Conservation (phyloP, 2,888 invertebrate species). For the Sesamia inferens region DNA sequence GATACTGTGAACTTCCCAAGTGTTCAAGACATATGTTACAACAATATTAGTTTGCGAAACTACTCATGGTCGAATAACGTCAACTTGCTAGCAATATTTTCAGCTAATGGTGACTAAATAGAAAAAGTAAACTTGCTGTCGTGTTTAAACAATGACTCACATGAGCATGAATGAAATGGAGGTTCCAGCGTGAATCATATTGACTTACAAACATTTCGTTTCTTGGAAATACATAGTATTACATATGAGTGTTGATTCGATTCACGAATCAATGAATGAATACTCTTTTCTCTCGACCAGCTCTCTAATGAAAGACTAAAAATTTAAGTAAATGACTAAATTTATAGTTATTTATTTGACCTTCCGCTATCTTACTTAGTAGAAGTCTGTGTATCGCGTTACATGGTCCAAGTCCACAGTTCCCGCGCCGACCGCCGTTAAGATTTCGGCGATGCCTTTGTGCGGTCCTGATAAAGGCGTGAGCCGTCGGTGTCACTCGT, state of each 20-base stretch:
- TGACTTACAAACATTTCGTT: constrained; percentile 6
- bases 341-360: too few species aligned
- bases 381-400: too few species aligned
- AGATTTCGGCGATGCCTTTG: constrained; percentile 64
- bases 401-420: constrained; percentile 49
- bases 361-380: too few species aligned
- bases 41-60: constrained; percentile 26
- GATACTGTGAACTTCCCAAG: constrained; percentile 63
- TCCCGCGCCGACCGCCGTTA: constrained; percentile 7
- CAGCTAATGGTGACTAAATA: constrained; percentile 22
- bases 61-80: not conserved
- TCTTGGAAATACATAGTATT: constrained; percentile 10
- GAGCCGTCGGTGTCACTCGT: constrained; percentile 51
- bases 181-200: constrained; percentile 46
- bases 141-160: constrained; percentile 45
- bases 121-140: constrained; percentile 20
- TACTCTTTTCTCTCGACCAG: not conserved
- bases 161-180: constrained; percentile 21
- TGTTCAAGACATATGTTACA: constrained; percentile 55
- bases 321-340: too few species aligned
- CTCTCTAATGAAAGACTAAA: not conserved
- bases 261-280: constrained; percentile 17
- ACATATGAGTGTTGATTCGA: constrained; percentile 12
- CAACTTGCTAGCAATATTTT: not conserved
- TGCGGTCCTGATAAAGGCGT: constrained; percentile 63